phyloP scores from a whole-genome alignment of 2,797 vertebrate genomes.

The Hypotaenidia philippensis region DNA sequence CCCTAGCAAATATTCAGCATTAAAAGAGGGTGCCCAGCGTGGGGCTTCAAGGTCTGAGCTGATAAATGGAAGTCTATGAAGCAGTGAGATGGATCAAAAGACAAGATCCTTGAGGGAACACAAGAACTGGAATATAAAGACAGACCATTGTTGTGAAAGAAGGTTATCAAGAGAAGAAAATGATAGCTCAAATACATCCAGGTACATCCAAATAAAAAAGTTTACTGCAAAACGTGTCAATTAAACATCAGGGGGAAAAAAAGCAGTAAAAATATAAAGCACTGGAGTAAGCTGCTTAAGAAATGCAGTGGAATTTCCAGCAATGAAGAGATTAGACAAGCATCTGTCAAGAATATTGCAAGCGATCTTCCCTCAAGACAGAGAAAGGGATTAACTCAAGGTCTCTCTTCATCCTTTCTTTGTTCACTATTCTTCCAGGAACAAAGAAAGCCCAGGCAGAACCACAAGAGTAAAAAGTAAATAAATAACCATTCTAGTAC shows the following conservation, averaged over 20 bases:
- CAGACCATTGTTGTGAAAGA: background rate
- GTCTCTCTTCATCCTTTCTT: background rate
- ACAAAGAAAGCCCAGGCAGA: background rate
- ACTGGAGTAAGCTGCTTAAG: background rate
- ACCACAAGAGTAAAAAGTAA: background rate
- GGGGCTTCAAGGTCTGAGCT: background rate
- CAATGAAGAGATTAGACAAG: constrained; percentile 46
- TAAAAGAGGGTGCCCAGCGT: background rate
- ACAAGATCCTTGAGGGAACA: background rate
- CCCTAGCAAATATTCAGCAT: background rate
- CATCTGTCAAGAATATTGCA: background rate
- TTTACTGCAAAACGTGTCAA: background rate
- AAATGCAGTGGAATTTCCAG: background rate
- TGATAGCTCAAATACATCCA: background rate
- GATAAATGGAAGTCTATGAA: background rate
- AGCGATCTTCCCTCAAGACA: background rate
- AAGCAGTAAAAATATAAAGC: background rate
- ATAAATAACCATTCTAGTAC: constrained; percentile 7
- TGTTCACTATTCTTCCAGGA: background rate
- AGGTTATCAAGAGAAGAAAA: background rate
- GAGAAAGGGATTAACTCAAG: constrained; percentile 1
- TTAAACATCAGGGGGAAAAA: background rate
- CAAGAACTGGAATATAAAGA: background rate
- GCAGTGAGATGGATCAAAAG: background rate
- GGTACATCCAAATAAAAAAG: background rate